Percentiles rank a stretch among this genome's conserved stretches.
Conservation (phyloP, 2,797 vertebrate species). For the Sylvia borin region DNA sequence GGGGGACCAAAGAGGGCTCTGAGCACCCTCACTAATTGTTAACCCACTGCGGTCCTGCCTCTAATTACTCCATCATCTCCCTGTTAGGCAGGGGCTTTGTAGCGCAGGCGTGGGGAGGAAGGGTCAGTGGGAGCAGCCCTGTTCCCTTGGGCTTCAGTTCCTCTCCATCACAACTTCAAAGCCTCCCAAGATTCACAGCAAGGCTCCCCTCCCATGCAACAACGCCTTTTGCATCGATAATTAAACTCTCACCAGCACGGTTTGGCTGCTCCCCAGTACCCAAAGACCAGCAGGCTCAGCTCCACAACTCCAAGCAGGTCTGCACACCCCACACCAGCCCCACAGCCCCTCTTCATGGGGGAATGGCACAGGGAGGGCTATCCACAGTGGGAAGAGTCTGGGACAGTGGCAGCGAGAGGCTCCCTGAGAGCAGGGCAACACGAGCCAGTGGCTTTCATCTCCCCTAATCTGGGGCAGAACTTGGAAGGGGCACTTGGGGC, state of each 20-base stretch:
- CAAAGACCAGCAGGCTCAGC: background rate
- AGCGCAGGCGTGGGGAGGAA: background rate
- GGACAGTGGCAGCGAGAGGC: background rate
- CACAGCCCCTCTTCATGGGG: background rate
- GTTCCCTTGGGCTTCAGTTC: conserved; percentile 65
- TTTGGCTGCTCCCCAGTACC: background rate
- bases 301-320: background rate
- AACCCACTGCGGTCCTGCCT: background rate
- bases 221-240: conserved; percentile 55
- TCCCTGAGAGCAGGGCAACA: background rate
- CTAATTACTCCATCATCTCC: conserved; percentile 23
- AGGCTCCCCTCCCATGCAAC: background rate
- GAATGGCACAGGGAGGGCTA: background rate
- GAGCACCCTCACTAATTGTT: conserved; percentile 28
- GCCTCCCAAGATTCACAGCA: conserved; percentile 58
- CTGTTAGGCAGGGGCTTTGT: conserved; percentile 40
- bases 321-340: background rate
- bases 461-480: background rate
- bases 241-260: background rate
- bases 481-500: background rate
- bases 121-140: conserved; percentile 65
- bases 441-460: background rate
- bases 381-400: accelerated
- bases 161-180: conserved; percentile 70
- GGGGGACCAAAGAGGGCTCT: background rate